Percentiles rank a stretch among this genome's conserved stretches.
phyloP scores from a whole-genome alignment of 2,888 invertebrate species.

The Dascillus cervinus region DNA sequence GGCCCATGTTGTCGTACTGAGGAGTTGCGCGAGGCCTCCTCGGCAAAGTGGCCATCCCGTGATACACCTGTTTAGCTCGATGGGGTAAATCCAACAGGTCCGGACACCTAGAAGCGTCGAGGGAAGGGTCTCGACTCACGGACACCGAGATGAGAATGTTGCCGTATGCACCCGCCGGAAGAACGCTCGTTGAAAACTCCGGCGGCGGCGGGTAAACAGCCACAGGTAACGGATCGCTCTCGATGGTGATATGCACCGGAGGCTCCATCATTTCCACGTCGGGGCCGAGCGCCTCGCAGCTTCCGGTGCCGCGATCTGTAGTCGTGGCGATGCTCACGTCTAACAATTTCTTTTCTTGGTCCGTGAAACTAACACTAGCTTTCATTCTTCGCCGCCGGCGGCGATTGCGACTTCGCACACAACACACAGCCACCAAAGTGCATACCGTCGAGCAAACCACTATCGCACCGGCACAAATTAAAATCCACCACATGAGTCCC shows the following conservation, averaged over 20 bases:
- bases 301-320: slow-evolving; percentile 53
- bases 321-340: slow-evolving; percentile 72
- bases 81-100: slow-evolving; percentile 69
- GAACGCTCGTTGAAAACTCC: slow-evolving; percentile 50
- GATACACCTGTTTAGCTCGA: slow-evolving; percentile 40
- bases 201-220: slow-evolving; percentile 49
- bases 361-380: slow-evolving; percentile 74
- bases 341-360: slow-evolving; percentile 79
- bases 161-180: slow-evolving; percentile 54
- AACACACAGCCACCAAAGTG: slow-evolving; percentile 53
- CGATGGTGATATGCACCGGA: slow-evolving; percentile 47
- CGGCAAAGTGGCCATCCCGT: slow-evolving; percentile 41
- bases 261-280: slow-evolving; percentile 48
- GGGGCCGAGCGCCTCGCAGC: slow-evolving; percentile 48
- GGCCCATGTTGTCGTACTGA: slow-evolving; percentile 86
- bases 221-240: slow-evolving; percentile 40
- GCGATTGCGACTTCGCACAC: slow-evolving; percentile 47
- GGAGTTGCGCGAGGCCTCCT: slow-evolving; percentile 48
- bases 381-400: slow-evolving; percentile 63
- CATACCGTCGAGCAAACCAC: slow-evolving; percentile 55
- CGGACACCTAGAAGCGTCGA: slow-evolving; percentile 65
- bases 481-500: slow-evolving; percentile 63
- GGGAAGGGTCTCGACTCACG: slow-evolving; percentile 63
- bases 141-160: slow-evolving; percentile 83
- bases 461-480: slow-evolving; percentile 64